Evolutionary conservation across 2,113 vertebrate genomes (phyloP), one percentile per base, ranked within the genome.

Genomic region (Gymnorhina tibicen): DNA sequence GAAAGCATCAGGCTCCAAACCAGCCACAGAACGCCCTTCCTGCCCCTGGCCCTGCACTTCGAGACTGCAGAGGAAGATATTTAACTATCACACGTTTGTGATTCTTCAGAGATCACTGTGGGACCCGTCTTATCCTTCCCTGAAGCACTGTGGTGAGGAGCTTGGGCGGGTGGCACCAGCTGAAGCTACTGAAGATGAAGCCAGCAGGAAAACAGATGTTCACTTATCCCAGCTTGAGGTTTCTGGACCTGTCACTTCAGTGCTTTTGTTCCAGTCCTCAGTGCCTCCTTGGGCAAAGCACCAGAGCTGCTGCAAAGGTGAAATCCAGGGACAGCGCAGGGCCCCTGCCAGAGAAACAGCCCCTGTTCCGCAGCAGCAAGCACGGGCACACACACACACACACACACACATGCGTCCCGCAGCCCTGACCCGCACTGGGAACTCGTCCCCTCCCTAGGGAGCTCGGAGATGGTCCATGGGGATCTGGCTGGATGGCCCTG

Each of bases 261-360:
- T 2, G 27, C 2, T 59, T 64, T 42, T 21, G 22, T 42, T 50
- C 44, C 30, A 35, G 74, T 16, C 30, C 66, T 52, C 39, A n/a
- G 11, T 5, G 39, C 7, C 13, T n/a, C 11, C 70, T 28, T 47
- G 30, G 70, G 55, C 27, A 68, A 83, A 67, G 41, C 39, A 62
- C 55, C 46, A 47, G 52, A 30, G 60, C 70, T 21, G 55, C 50
- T 16, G 21, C 13, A 22, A 44, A 70, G 50, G 49, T 22, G 18
- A 47, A n/a, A 23, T 6, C 10, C 58, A 18, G 5, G 0, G 26
- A 6, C 9, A 26, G 5, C 1, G 2, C n/a, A 16, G 58, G 35
- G 28, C n/a, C 19, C 47, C 47, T 1, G 1, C n/a, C 27, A 4
- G 49, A 24, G 22, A 24, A 62, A 13, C 14, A 55, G 23, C 24